Conservation (phyloP, 1,140 invertebrate genomes). For the Apis florea region DNA sequence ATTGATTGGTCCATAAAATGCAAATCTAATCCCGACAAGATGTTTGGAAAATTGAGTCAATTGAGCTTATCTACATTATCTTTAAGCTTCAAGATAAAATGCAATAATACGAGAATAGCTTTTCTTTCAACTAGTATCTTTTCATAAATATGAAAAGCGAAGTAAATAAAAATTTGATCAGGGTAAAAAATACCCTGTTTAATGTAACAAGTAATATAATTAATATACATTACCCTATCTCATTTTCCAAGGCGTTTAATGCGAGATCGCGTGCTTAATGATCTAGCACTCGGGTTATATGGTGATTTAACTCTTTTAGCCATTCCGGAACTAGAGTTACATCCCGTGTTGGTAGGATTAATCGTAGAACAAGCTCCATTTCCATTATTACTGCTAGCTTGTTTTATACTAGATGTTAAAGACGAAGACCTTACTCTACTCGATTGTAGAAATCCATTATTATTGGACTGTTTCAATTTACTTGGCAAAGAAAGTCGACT, state of each 20-base stretch:
- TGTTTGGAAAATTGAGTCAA: slow-evolving; percentile 2
- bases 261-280: slow-evolving; percentile 74
- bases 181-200: slow-evolving; percentile 57
- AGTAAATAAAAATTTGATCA: slow-evolving; percentile 31
- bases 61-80: not conserved
- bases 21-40: slow-evolving; percentile 3
- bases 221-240: slow-evolving; percentile 41
- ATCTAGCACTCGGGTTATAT: slow-evolving; percentile 71
- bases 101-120: slow-evolving; percentile 16
- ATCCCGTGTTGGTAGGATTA: slow-evolving; percentile 39
- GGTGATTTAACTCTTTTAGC: slow-evolving; percentile 74
- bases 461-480: slow-evolving; percentile 66
- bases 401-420: slow-evolving; percentile 62
- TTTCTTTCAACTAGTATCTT: not conserved
- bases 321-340: slow-evolving; percentile 61
- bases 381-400: slow-evolving; percentile 43
- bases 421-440: slow-evolving; percentile 58
- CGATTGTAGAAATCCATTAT: slow-evolving; percentile 49
- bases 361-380: slow-evolving; percentile 56
- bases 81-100: slow-evolving; percentile 22
- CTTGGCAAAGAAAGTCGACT: slow-evolving; percentile 68
- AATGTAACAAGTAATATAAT: slow-evolving; percentile 26
- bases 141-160: slow-evolving; percentile 10
- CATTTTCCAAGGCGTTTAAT: slow-evolving; percentile 78
- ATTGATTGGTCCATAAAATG: slow-evolving; percentile 30